Conservation (phyloP, 1,140 invertebrate genomes). For the Drusus annulatus region DNA sequence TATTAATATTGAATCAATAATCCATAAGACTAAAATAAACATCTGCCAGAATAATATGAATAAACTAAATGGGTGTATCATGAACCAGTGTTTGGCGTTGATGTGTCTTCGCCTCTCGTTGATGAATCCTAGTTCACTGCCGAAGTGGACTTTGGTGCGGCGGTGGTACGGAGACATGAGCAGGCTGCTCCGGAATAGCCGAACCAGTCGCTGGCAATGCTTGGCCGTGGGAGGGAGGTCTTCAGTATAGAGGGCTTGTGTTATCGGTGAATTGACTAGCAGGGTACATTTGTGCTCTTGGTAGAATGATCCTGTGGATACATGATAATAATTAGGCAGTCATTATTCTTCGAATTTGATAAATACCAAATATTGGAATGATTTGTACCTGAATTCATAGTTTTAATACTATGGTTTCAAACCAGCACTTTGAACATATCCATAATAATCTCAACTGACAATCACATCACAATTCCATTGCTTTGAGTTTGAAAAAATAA, state of each 20-base stretch:
- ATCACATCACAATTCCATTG: too few relatives aligned
- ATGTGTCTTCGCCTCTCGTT: constrained; percentile 28
- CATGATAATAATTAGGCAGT: too few relatives aligned
- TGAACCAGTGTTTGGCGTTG: constrained; percentile 32
- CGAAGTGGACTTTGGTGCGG: constrained; percentile 1
- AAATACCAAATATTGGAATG: too few relatives aligned
- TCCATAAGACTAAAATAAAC: constrained; percentile 24
- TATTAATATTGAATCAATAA: constrained; percentile 14
- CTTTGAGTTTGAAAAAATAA: too few relatives aligned
- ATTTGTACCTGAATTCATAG: too few relatives aligned
- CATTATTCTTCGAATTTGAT: too few relatives aligned
- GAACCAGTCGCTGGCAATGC: not conserved
- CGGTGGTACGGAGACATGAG: constrained; percentile 22
- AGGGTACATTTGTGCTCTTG: constrained; percentile 27
- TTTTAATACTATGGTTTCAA: too few relatives aligned
- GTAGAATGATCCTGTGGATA: too few relatives aligned
- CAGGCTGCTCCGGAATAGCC: not conserved
- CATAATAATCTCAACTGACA: too few relatives aligned
- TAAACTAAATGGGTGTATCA: constrained; percentile 44
- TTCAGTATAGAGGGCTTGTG: constrained; percentile 36
- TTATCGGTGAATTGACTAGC: not conserved
- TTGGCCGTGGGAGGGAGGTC: constrained; percentile 15
- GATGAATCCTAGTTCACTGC: constrained; percentile 27
- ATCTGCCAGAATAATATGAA: constrained; percentile 32
- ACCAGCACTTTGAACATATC: too few relatives aligned